Evolutionary conservation across 2,888 invertebrate species (phyloP), one percentile per base, ranked within the genome.

Genomic region (Arctia plantaginis): DNA sequence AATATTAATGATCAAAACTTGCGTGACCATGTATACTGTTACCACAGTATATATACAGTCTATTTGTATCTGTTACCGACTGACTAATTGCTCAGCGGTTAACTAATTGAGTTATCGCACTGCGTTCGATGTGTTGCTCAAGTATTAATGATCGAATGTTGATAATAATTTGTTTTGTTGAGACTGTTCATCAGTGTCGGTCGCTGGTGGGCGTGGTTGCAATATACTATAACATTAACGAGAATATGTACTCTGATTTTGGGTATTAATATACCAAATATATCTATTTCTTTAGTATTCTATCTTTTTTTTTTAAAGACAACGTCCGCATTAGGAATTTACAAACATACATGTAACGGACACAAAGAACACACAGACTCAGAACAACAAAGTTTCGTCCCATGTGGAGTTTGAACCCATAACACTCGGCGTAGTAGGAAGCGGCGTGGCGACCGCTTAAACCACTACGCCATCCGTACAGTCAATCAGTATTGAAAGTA

Each of bases 21-120:
- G 77, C 78, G 79, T 75, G 77, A 71, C 72, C 68, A 67, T 72
- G 72, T 77, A 77, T 80, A 84, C 77, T 67, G 70, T 73, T 69
- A 73, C 72, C 18, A 30, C 44, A 66, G 66, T 59, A 41, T 55
- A 35, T 41, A 69, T 39, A 44, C 44, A 68, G 62, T 12, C 62
- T 30, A 68, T 72, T 85, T 82, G 81, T 86, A 86, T 86, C 80
- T 80, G 82, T 84, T 85, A 83, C 76, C 59, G 74, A 76, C 75
- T 77, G 80, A 86, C 82, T 86, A 85, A 86, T 86, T 79, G 80
- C 68, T 78, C 73, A 79, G 77, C 80, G 71, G 77, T 82, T 77
- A 80, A 82, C 80, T 86, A 86, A 86, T 86, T 83, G 84, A 83
- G 86, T 84, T 86, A 82, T 80, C 77, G 80, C 74, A 76, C 71